Evolutionary conservation across 2,113 vertebrate species (phyloP).

Genomic region (Catagonus wagneri): DNA sequence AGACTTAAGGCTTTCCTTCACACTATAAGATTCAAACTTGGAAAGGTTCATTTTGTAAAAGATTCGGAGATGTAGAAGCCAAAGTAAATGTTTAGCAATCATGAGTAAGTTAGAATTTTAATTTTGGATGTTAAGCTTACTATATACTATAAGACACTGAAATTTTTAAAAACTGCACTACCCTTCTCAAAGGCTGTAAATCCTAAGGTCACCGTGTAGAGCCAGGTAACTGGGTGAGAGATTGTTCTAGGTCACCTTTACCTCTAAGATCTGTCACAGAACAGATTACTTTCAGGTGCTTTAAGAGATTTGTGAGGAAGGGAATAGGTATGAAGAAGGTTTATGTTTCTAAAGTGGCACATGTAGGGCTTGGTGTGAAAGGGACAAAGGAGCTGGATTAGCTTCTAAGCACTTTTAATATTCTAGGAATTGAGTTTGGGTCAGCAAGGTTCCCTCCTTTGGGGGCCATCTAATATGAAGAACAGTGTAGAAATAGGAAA

Average conservation of each 20-base stretch:
- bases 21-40: constrained; percentile 28
- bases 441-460: neutral
- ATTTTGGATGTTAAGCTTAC: neutral
- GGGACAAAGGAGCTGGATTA: neutral
- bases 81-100: neutral
- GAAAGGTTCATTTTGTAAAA: neutral
- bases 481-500: neutral
- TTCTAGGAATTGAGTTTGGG: neutral
- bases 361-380: neutral
- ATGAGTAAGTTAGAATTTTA: constrained; percentile 22
- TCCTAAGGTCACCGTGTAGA: neutral
- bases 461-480: neutral
- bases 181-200: neutral
- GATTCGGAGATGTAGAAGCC: neutral
- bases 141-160: neutral
- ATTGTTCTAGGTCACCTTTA: neutral
- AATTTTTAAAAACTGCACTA: neutral
- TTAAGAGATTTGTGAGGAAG: neutral
- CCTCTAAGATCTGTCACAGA: neutral
- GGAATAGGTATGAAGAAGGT: neutral
- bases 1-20: neutral
- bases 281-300: neutral
- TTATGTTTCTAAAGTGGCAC: neutral
- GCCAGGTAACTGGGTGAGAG: neutral
- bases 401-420: neutral